Base-by-base conservation (phyloP, 2,888 invertebrate species). In the Calliopum simillimum region DNA sequence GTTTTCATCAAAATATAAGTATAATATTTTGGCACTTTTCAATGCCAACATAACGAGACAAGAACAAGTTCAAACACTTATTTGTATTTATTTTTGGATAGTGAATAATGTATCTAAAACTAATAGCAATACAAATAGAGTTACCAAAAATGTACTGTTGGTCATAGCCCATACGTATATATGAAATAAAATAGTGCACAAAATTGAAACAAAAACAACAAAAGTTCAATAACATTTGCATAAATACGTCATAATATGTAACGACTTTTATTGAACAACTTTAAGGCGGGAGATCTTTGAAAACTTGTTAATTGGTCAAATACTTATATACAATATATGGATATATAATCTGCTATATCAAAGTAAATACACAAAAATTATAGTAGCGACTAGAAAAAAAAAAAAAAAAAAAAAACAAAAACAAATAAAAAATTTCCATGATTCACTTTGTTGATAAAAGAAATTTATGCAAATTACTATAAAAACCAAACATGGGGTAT, bases 391-490 rank as follows among this genome's bases (percentile, higher is more conserved):
- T 8, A 33, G 8, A 33, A 51, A 19, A 51, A 51, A 19, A 51
- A 49, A 4, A 49, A 49, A 16, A 46, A 43, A 61, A 58, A 14
- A 33, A 44, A 13, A 59, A 59, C 11, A 16, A 1, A 8, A 51
- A 16, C n/a, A n/a, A 16, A 16, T n/a, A 14, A 11, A 19, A 51
- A 51, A 33, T 33, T 33, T 1, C 8, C 33, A 33, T 33, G 33
- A 33, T 33, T 33, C 33, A 33, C 51, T n/a, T 49, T 11, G 51
- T 16, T 51, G 51, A 51, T 59, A 59, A 59, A 41, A 33, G n/a
- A 59, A 43, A 59, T 59, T 59, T 59, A 59, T 59, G 59, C 59
- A 59, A 59, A 59, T 59, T 59, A 33, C 33, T 21, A 25, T 56
- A 21, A 33, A 56, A n/a, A 33, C 25, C 25, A 23, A 21, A 8